Percentiles rank a stretch among this genome's conserved stretches.
phyloP scores from a whole-genome alignment of 2,113 vertebrate genomes.

The Sarotherodon lohbergeri region DNA sequence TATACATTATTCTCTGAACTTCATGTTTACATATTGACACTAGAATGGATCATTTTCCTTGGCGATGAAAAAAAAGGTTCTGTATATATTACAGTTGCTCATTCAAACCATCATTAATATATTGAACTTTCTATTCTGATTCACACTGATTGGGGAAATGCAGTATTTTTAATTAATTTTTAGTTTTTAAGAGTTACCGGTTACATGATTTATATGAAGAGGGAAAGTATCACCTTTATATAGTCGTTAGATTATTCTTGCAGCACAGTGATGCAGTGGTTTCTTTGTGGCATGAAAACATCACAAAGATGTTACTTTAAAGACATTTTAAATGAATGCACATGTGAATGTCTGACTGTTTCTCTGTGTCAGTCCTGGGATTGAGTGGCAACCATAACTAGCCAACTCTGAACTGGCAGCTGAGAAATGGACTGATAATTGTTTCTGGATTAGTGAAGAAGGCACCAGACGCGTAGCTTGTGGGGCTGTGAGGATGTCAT shows the following conservation, averaged over 20 bases:
- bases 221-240: neutral
- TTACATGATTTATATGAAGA: neutral
- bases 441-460: neutral
- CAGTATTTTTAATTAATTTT: neutral
- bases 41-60: neutral
- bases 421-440: neutral
- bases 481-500: neutral
- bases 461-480: neutral
- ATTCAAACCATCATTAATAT: neutral
- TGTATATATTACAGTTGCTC: neutral
- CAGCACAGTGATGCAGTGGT: neutral
- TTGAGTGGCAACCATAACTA: neutral
- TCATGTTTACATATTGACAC: neutral
- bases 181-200: neutral
- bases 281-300: neutral
- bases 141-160: neutral
- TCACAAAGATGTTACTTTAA: fast-evolving
- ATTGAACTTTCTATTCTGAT: neutral
- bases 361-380: neutral
- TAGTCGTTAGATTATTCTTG: neutral
- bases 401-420: neutral
- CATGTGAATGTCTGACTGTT: neutral
- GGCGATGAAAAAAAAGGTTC: neutral
- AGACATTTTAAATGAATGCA: neutral
- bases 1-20: neutral